Evolutionary conservation across 53 echinoderm and acorn worm genomes (phyloP), one percentile per base, ranked within the genome.

Genomic region (Crossaster papposus): DNA sequence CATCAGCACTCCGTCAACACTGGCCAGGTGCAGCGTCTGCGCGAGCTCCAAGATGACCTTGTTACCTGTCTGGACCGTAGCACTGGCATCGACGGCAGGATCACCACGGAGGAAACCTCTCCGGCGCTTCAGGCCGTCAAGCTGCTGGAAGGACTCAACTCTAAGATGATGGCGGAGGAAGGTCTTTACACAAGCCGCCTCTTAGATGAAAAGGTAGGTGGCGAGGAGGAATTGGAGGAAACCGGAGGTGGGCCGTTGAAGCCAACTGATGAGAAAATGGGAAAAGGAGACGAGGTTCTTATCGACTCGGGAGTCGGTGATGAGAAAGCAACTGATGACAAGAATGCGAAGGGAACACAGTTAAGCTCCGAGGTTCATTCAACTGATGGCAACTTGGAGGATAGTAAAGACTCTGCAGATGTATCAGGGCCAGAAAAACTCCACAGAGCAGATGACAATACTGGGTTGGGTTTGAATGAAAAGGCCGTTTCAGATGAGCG

Each of bases 21-120:
- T 12, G 97, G 97, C 52, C 97, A 96, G 83, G 94, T 95, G 18
- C 89, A 90, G 70, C 92, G 97, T n/a, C 91, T 96, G n/a, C 85
- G 94, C 26, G 92, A 94, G 28, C 97, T 96, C 36, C 97, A 96
- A 68, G 95, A 96, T 83, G 95, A 96, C 79, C 82, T 96, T 51
- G 92, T 96, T 24, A 92, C 94, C 70, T 96, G 97, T 78, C 89
- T 96, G 80, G 95, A 94, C 30, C 94, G 94, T 79, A 79, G 89
- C 17, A 81, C 89, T 2, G 86, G 86, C 75, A 73, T 33, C 62
- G 58, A 76, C 62, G 35, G 62, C 22, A 31, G 74, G 36, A 55
- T 76, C 52, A 62, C 76, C 55, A 76, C 86, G 2, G 86, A 86
- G 86, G 79, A 65, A n/a, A 29, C 79, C 14, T 76, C 92, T 3